Evolutionary conservation across 1,140 invertebrate species (phyloP).

Genomic region (Euglossa dilemma): DNA sequence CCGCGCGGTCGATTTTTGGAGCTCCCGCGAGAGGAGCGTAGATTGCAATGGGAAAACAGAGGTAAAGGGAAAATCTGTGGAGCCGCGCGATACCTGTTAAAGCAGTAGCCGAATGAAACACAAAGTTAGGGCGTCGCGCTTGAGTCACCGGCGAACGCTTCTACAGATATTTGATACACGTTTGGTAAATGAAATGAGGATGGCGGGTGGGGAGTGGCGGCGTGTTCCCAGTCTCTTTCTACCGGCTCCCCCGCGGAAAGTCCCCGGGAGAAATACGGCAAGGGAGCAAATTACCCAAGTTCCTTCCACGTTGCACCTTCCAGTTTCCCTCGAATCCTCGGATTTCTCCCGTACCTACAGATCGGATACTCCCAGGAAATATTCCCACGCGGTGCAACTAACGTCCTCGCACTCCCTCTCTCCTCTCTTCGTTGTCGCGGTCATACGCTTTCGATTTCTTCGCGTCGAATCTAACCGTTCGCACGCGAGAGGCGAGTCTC

Average conservation of each 20-base stretch:
- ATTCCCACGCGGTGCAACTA: not conserved
- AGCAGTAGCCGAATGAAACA: not conserved
- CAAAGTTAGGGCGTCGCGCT: slow-evolving; percentile 21
- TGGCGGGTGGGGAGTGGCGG: slow-evolving; percentile 1
- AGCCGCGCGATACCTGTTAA: slow-evolving; percentile 11
- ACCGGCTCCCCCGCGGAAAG: slow-evolving; percentile 12
- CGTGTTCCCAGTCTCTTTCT: slow-evolving; percentile 45
- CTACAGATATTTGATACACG: slow-evolving; percentile 45
- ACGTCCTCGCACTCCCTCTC: not conserved
- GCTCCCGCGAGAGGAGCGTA: not conserved
- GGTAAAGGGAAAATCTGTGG: slow-evolving; percentile 5
- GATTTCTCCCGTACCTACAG: slow-evolving; percentile 31
- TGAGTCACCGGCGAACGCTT: not conserved
- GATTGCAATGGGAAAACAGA: not conserved
- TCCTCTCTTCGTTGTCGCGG: not conserved
- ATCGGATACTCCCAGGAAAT: slow-evolving; percentile 21
- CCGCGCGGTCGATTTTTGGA: not conserved
- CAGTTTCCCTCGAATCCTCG: slow-evolving; percentile 53
- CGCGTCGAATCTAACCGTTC: not conserved
- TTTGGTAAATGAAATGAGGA: slow-evolving; percentile 51
- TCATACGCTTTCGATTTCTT: not conserved
- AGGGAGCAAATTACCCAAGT: slow-evolving; percentile 70
- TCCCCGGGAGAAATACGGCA: slow-evolving; percentile 53
- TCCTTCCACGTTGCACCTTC: slow-evolving; percentile 36
- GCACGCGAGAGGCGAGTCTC: too few species aligned